Percentiles rank a stretch among this genome's conserved stretches.
These are phyloP conservation scores for Rhagologus leucostigma DNA, from an alignment of 2,113 vertebrate species.

Conservation along the genomic window DNA sequence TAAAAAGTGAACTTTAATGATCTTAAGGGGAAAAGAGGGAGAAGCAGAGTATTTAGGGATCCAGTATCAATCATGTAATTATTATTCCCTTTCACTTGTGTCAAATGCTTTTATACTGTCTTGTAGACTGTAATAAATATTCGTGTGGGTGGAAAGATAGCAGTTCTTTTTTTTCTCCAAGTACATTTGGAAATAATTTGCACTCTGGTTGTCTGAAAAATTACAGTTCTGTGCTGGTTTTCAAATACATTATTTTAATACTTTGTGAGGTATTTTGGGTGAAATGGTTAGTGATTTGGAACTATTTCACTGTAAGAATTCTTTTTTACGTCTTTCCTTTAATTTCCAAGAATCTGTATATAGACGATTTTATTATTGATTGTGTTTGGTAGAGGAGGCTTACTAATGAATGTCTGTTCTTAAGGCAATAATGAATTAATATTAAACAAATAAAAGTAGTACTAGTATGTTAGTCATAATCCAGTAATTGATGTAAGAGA, in stretches of 20 bases:
- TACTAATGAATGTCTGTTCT: not conserved
- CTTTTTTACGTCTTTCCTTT: not conserved
- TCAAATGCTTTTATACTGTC: not conserved
- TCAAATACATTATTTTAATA: slow-evolving; percentile 32
- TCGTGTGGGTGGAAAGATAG: slow-evolving; percentile 13
- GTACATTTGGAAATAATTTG: slow-evolving; percentile 50
- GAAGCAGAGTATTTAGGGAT: not conserved
- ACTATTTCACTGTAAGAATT: not conserved
- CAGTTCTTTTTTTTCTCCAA: not conserved
- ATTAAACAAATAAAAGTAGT: not conserved
- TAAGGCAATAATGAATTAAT: not conserved
- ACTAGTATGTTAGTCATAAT: not conserved
- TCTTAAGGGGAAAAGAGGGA: not conserved
- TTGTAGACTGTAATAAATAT: slow-evolving; percentile 49
- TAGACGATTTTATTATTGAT: not conserved
- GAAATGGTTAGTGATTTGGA: not conserved
- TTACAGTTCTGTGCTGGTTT: slow-evolving; percentile 20
- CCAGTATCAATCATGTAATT: not conserved
- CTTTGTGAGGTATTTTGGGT: not conserved
- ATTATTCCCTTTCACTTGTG: not conserved
- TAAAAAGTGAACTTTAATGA: not conserved
- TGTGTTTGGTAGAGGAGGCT: not conserved
- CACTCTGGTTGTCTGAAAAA: slow-evolving; percentile 26
- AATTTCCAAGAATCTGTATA: not conserved
- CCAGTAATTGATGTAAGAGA: not conserved